phyloP scores from a whole-genome alignment of 1,140 invertebrate genomes.

The Cyclina sinensis region DNA sequence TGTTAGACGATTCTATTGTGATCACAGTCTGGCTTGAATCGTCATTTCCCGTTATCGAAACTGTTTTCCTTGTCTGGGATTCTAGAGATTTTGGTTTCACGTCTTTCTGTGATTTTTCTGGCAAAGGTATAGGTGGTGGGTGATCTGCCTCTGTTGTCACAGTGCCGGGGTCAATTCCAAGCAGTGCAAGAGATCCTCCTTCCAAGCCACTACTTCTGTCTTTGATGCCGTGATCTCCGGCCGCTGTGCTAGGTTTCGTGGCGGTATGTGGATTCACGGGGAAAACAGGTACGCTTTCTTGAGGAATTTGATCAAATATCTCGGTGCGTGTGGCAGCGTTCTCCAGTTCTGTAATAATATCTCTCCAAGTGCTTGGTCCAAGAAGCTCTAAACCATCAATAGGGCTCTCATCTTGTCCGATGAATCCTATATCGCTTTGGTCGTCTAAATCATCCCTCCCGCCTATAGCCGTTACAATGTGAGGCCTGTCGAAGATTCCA shows the following conservation, averaged over 20 bases:
- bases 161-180: slow-evolving; percentile 1
- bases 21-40: not conserved
- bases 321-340: not conserved
- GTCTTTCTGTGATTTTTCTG: not conserved
- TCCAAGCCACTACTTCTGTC: not conserved
- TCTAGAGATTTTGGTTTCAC: not conserved
- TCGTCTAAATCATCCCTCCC: not conserved
- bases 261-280: slow-evolving; percentile 17
- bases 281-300: not conserved
- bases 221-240: not conserved
- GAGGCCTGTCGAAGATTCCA: not conserved
- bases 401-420: not conserved
- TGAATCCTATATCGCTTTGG: not conserved
- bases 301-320: slow-evolving; percentile 21
- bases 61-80: not conserved
- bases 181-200: slow-evolving; percentile 1
- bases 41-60: not conserved
- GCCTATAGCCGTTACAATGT: not conserved
- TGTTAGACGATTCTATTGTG: not conserved
- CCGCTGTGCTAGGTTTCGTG: not conserved
- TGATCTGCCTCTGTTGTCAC: not conserved
- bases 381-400: slow-evolving; percentile 19
- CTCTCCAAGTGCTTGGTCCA: slow-evolving; percentile 2
- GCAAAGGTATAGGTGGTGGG: not conserved
- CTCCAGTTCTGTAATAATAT: slow-evolving; percentile 5